Conservation (phyloP, 2,888 invertebrate genomes). For the Polyploca ridens region DNA sequence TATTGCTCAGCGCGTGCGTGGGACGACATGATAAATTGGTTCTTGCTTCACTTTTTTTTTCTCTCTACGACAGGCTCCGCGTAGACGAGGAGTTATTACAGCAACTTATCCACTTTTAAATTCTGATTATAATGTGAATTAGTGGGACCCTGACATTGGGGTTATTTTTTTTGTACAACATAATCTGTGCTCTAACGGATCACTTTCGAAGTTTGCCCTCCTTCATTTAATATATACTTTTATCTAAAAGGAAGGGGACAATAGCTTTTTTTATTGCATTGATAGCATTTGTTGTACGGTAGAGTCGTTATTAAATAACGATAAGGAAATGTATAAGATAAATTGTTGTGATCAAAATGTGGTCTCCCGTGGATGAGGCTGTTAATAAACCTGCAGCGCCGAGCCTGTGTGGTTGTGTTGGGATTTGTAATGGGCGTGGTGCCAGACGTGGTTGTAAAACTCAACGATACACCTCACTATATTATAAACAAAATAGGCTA, state of each 20-base stretch:
- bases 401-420: slow-evolving; percentile 61
- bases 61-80: slow-evolving; percentile 71
- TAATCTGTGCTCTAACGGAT: slow-evolving; percentile 39
- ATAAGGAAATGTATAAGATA: slow-evolving; percentile 29
- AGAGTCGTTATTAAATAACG: slow-evolving; percentile 23
- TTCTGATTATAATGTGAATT: slow-evolving; percentile 59
- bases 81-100: slow-evolving; percentile 70
- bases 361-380: slow-evolving; percentile 28
- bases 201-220: slow-evolving; percentile 53
- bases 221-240: slow-evolving; percentile 60
- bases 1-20: slow-evolving; percentile 75
- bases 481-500: slow-evolving; percentile 77
- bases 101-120: slow-evolving; percentile 60
- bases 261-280: slow-evolving; percentile 57
- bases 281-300: slow-evolving; percentile 36
- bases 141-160: slow-evolving; percentile 45
- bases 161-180: slow-evolving; percentile 40
- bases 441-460: slow-evolving; percentile 74
- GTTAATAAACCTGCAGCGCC: slow-evolving; percentile 39
- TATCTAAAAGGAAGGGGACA: slow-evolving; percentile 62
- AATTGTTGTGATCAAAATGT: slow-evolving; percentile 28
- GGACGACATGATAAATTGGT: slow-evolving; percentile 79
- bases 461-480: slow-evolving; percentile 78
- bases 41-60: slow-evolving; percentile 72
- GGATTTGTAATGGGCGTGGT: slow-evolving; percentile 62